A percentile compares a stretch with the other conserved stretches of the same genome.
Evolutionary conservation across 2,113 vertebrate genomes (phyloP).

Genomic region (Mastomys natalensis): DNA sequence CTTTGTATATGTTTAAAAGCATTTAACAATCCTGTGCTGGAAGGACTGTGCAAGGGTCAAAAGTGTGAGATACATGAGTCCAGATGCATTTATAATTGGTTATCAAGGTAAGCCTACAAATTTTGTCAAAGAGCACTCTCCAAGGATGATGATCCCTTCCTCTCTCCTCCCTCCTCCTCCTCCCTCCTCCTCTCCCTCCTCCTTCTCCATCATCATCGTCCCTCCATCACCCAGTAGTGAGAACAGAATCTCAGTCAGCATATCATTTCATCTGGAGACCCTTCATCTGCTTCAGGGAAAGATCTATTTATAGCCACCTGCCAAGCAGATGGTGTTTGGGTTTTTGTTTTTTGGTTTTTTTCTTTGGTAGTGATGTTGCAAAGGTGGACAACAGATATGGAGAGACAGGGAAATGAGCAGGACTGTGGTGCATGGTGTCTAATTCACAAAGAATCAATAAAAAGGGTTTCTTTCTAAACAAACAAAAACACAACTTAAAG

Average conservation of each 20-base stretch:
- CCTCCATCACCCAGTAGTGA: neutral
- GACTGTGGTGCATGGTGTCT: neutral
- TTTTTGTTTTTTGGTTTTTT: neutral
- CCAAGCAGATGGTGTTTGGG: neutral
- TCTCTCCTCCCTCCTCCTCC: too few species aligned
- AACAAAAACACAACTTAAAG: neutral
- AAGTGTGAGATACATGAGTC: neutral
- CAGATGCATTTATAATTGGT: conserved; percentile 16
- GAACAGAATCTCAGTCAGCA: neutral
- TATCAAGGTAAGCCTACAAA: neutral
- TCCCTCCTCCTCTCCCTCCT: too few species aligned
- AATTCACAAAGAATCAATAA: neutral
- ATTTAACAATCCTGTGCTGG: neutral
- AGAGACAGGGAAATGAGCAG: neutral
- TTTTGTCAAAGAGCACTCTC: conserved; percentile 25
- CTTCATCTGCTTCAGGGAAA: neutral
- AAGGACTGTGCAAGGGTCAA: conserved; percentile 8
- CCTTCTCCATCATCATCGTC: neutral
- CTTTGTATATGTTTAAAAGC: conserved; percentile 59
- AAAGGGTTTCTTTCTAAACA: neutral
- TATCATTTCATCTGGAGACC: neutral
- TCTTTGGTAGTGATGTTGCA: neutral
- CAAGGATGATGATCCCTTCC: neutral
- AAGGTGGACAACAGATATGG: neutral
- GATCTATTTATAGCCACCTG: neutral